Conservation (phyloP, 2,797 vertebrate genomes). For the Onychomys leucogaster region DNA sequence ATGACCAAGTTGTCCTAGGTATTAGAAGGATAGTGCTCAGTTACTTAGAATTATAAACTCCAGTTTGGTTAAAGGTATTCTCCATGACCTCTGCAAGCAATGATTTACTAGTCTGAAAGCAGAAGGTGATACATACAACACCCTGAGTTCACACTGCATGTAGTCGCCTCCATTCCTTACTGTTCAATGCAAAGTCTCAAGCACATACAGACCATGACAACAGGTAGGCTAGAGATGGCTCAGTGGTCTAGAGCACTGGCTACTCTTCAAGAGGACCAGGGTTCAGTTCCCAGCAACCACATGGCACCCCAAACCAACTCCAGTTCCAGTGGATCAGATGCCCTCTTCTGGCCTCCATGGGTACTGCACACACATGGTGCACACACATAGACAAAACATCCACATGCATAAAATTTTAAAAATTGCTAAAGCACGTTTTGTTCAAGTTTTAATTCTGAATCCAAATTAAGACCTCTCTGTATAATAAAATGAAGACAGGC, state of each 20-base stretch:
- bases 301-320: background rate
- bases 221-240: background rate
- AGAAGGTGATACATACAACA: background rate
- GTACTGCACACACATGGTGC: background rate
- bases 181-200: background rate
- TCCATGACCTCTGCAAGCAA: background rate
- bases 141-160: background rate
- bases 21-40: background rate
- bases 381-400: background rate
- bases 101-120: background rate
- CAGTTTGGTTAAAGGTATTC: background rate
- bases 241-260: background rate
- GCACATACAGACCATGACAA: background rate
- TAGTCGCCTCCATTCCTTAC: background rate
- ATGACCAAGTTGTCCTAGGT: background rate
- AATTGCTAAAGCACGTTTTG: background rate
- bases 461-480: constrained; percentile 27
- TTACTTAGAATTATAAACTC: background rate
- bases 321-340: background rate
- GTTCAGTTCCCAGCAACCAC: background rate
- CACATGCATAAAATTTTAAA: background rate
- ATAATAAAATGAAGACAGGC: background rate
- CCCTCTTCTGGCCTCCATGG: background rate
- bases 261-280: background rate
- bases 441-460: constrained; percentile 24